phyloP scores from a whole-genome alignment of 2,113 vertebrate genomes.

The Aptenodytes forsteri region DNA sequence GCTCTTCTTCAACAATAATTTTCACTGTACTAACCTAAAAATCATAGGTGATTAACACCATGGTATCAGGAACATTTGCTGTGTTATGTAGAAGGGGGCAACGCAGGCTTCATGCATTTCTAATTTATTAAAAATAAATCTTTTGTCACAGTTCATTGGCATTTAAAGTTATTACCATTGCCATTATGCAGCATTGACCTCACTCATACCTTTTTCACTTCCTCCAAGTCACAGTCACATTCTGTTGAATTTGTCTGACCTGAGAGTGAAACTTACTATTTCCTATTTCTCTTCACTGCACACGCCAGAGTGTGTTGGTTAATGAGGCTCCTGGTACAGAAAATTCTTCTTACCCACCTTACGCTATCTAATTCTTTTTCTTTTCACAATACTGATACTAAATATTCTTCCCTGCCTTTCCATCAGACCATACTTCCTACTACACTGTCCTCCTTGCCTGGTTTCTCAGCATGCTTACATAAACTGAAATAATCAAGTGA shows the following conservation, averaged over 20 bases:
- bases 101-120: neutral
- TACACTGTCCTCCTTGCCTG: neutral
- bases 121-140: neutral
- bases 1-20: neutral
- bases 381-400: neutral
- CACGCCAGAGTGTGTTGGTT: neutral
- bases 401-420: neutral
- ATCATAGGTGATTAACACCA: neutral
- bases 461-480: neutral
- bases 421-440: neutral
- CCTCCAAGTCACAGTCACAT: neutral
- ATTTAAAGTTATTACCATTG: neutral
- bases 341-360: neutral
- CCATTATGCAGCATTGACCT: neutral
- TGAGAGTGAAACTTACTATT: neutral
- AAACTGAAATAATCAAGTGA: neutral
- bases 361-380: neutral
- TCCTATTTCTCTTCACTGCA: neutral
- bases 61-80: neutral
- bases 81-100: neutral
- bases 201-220: neutral
- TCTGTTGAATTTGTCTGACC: neutral
- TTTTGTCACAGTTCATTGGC: neutral
- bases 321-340: neutral
- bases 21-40: neutral